Base-by-base conservation (phyloP, 2,888 invertebrate genomes). In the Tachina lurida region DNA sequence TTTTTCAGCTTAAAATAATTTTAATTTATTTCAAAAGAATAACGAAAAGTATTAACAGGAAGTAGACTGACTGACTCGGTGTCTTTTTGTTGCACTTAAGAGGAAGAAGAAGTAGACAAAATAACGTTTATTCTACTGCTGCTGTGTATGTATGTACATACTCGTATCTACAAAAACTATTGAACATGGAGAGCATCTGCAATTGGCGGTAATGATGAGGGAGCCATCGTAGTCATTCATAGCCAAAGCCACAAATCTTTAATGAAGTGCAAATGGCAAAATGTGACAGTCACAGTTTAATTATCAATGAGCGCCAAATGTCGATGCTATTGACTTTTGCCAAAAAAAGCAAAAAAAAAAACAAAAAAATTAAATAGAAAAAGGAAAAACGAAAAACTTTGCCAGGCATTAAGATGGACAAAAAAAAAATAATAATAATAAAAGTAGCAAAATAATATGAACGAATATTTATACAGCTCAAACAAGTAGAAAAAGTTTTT, bases 201-300 rank as follows among this genome's bases (percentile, higher is more conserved):
- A 31, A 41, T 31, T 54, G 31, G 65, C 19, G 39, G 58, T 12
- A 47, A 39, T 70, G 17, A 60, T 71, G 70, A 62, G 63, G 39
- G 49, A 49, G 75, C 43, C 4, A 71, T 52, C 43, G 58, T 22
- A 43, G 43, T 70, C 45, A 60, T 73, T 31, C 52, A 60, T 71
- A 71, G 83, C 45, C 60, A 77, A 74, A 84, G 77, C 86, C 84
- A 83, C 79, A 84, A 85, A 84, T 84, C 87, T 81, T 87, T 87
- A 87, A 87, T 87, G 84, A 85, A 82, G 84, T 87, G 87, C 83
- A 79, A 87, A 84, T 87, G 84, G 84, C 84, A 87, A 84, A 87
- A 87, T 86, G 84, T 87, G 87, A 87, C 87, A 87, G 84, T 87
- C 83, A 81, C 80, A 83, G 84, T 85, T 87, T 87, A 87, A 87